Evolutionary conservation across 2,113 vertebrate genomes (phyloP).

Genomic region (Tychaedon coryphoeus): DNA sequence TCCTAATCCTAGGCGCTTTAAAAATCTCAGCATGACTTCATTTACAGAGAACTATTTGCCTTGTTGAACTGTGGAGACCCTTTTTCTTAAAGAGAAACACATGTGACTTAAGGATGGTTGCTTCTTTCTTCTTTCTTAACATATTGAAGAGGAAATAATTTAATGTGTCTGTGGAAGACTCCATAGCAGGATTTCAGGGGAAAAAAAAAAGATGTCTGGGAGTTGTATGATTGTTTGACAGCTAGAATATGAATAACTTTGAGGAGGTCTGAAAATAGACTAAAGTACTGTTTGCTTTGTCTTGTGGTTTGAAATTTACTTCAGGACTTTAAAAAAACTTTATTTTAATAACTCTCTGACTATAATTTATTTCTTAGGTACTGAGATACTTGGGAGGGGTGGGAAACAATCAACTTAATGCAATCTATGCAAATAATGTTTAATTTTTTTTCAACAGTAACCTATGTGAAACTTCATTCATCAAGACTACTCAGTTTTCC

Average conservation of each 20-base stretch:
- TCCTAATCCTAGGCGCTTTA: neutral
- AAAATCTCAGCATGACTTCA: neutral
- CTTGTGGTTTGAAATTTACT: slow-evolving; percentile 15
- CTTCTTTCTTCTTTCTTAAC: neutral
- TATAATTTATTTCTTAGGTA: neutral
- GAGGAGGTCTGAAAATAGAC: slow-evolving; percentile 9
- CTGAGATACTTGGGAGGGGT: slow-evolving; percentile 3
- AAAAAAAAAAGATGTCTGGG: neutral
- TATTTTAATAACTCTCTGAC: slow-evolving; percentile 14
- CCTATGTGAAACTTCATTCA: slow-evolving; percentile 17
- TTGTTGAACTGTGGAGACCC: neutral
- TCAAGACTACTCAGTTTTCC: slow-evolving; percentile 18
- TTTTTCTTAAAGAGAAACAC: neutral
- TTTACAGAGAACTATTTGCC: neutral
- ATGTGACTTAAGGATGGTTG: neutral
- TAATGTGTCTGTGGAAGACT: neutral
- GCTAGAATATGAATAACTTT: neutral
- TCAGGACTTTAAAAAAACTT: neutral
- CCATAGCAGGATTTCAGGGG: neutral
- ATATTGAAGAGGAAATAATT: neutral
- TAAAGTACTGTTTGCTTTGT: neutral
- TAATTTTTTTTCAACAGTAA: neutral
- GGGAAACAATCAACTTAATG: slow-evolving; percentile 2
- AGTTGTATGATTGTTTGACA: neutral
- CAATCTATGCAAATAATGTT: slow-evolving; percentile 40